These are phyloP conservation scores for Oegoconia quadripuncta DNA, from an alignment of 2,888 invertebrate species.

Conservation along the genomic window DNA sequence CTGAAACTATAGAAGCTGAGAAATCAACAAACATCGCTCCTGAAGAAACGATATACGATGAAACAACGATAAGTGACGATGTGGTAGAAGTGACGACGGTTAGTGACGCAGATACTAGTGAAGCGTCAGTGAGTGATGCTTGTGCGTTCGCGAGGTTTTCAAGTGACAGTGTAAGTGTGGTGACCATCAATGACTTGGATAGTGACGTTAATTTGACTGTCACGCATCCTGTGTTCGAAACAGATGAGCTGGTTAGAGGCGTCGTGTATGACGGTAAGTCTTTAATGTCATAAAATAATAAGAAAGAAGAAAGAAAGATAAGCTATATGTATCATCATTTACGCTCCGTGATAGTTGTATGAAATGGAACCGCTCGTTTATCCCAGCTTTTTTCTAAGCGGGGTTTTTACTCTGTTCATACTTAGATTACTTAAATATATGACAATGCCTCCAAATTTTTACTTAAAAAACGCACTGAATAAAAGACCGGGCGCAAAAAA, in stretches of 20 bases:
- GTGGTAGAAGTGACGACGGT: slow-evolving; percentile 28
- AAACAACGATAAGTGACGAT: slow-evolving; percentile 45
- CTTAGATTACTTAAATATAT: too few relatives aligned
- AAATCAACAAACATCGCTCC: slow-evolving; percentile 25
- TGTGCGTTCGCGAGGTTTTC: slow-evolving; percentile 65
- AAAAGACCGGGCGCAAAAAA: too few relatives aligned
- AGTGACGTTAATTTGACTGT: slow-evolving; percentile 74
- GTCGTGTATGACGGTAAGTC: slow-evolving; percentile 78
- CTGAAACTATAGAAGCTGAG: slow-evolving; percentile 28
- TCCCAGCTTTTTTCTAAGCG: too few relatives aligned
- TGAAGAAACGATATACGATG: slow-evolving; percentile 35
- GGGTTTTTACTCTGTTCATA: too few relatives aligned
- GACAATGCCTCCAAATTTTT: too few relatives aligned
- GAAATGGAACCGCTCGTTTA: too few relatives aligned
- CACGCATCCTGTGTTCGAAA: slow-evolving; percentile 71
- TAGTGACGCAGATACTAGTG: slow-evolving; percentile 39
- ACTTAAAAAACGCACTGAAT: too few relatives aligned
- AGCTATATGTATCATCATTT: too few relatives aligned
- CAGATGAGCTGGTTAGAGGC: slow-evolving; percentile 71
- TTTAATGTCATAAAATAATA: not conserved
- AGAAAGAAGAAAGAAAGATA: not conserved
- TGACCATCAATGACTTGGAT: slow-evolving; percentile 57
- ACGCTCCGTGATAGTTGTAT: too few relatives aligned
- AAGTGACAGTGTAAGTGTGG: slow-evolving; percentile 64
- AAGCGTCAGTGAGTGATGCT: slow-evolving; percentile 47